Percentiles rank a stretch among this genome's conserved stretches.
Conservation (phyloP, 2,113 vertebrate genomes). For the Gymnarchus niloticus region DNA sequence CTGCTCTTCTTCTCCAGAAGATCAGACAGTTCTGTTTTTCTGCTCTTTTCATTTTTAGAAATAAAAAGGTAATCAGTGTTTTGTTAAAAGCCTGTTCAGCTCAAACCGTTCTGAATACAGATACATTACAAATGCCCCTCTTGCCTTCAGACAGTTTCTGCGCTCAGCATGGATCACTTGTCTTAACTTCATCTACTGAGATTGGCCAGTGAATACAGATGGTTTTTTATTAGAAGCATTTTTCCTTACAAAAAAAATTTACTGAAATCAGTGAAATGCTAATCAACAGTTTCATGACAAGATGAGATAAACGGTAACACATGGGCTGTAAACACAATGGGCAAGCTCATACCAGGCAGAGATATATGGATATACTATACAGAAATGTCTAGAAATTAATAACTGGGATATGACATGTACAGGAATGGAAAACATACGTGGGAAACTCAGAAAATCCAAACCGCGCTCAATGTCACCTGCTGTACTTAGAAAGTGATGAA, state of each 20-base stretch:
- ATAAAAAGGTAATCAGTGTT: conserved; percentile 1
- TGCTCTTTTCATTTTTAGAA: background rate
- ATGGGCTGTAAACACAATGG: too few relatives aligned
- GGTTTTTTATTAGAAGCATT: background rate
- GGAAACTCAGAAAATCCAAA: too few relatives aligned
- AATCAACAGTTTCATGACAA: background rate
- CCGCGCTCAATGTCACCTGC: too few relatives aligned
- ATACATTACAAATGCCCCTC: background rate
- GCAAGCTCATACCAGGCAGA: too few relatives aligned
- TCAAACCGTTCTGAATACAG: background rate
- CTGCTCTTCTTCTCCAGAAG: background rate
- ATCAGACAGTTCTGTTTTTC: background rate
- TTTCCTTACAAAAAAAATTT: background rate
- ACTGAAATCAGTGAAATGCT: background rate
- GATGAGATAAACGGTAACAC: too few relatives aligned
- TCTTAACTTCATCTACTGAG: background rate
- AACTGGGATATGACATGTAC: background rate
- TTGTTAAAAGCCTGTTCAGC: background rate
- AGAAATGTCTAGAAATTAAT: too few relatives aligned
- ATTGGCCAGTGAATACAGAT: background rate
- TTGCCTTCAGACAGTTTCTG: background rate
- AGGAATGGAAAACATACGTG: background rate
- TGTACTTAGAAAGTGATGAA: too few relatives aligned
- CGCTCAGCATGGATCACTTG: background rate
- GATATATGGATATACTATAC: too few relatives aligned